These are phyloP conservation scores for Chlamydotis undulata DNA, from an alignment of 2,113 vertebrate genomes.

Conservation along the genomic window DNA sequence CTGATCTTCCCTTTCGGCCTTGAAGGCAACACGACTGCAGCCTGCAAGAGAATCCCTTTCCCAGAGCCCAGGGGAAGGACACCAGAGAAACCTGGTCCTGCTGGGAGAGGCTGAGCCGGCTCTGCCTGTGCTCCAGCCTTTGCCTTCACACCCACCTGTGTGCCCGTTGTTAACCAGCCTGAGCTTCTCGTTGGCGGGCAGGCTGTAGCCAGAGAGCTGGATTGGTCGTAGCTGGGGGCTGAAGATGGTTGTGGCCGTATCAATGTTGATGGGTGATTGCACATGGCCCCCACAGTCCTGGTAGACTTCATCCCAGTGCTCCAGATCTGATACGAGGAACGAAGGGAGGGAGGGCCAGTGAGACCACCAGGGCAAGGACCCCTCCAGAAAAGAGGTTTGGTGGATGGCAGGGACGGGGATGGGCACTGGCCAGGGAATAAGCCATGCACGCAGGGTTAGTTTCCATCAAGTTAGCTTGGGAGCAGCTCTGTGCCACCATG, in stretches of 20 bases:
- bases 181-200: slow-evolving; percentile 18
- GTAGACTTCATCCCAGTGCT: slow-evolving; percentile 48
- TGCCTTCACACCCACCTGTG: slow-evolving; percentile 59
- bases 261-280: slow-evolving; percentile 79
- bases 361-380: rapidly evolving
- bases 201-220: slow-evolving; percentile 68
- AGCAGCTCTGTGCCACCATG: neutral
- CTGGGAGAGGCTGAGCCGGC: rapidly evolving
- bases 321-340: neutral
- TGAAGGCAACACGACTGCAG: neutral
- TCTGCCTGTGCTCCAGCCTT: neutral
- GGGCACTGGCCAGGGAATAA: neutral
- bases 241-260: neutral
- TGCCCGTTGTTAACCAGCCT: slow-evolving; percentile 77
- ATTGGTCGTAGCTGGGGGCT: slow-evolving; percentile 42
- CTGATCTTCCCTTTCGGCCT: neutral
- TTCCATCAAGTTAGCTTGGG: slow-evolving; percentile 1
- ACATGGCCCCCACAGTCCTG: neutral
- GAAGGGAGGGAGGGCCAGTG: neutral
- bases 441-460: neutral
- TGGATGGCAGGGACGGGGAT: neutral
- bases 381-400: neutral
- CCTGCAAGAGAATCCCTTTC: neutral
- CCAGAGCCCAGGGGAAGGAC: neutral
- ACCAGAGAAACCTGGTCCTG: neutral